Conservation (phyloP, 1,140 invertebrate species). For the Paracyclopina nana region DNA sequence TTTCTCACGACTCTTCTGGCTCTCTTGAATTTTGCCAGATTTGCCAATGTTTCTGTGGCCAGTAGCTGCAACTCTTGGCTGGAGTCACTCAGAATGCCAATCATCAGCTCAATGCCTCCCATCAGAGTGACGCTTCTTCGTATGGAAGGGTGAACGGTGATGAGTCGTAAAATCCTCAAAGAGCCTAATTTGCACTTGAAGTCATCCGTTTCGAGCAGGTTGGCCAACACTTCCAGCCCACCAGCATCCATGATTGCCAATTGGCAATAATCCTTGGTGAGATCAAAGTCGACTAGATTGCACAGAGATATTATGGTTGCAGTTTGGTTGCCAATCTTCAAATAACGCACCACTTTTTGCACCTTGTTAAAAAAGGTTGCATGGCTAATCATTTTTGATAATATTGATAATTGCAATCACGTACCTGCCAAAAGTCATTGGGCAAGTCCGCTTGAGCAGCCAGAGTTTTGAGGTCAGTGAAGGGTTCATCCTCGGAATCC, state of each 20-base stretch:
- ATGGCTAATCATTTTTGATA: too few species aligned
- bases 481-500: constrained; percentile 1
- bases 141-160: constrained; percentile 12
- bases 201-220: constrained; percentile 16
- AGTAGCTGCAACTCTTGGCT: constrained; percentile 8
- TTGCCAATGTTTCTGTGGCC: constrained; percentile 27
- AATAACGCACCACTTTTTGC: constrained; percentile 13
- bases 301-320: constrained; percentile 14
- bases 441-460: constrained; percentile 4
- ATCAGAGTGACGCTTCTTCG: constrained; percentile 12
- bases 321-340: constrained; percentile 16
- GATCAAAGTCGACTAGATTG: constrained; percentile 15
- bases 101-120: constrained; percentile 16
- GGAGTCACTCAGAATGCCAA: constrained; percentile 6
- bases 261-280: constrained; percentile 13
- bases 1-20: constrained; percentile 28
- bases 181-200: constrained; percentile 13
- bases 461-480: constrained; percentile 4
- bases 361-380: too few species aligned
- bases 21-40: constrained; percentile 30
- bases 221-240: constrained; percentile 11
- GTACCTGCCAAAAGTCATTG: constrained; percentile 14
- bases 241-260: constrained; percentile 14
- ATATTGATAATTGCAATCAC: too few species aligned
- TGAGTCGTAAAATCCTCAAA: constrained; percentile 10